phyloP scores from a whole-genome alignment of 2,888 invertebrate genomes.

The Vanessa cardui region DNA sequence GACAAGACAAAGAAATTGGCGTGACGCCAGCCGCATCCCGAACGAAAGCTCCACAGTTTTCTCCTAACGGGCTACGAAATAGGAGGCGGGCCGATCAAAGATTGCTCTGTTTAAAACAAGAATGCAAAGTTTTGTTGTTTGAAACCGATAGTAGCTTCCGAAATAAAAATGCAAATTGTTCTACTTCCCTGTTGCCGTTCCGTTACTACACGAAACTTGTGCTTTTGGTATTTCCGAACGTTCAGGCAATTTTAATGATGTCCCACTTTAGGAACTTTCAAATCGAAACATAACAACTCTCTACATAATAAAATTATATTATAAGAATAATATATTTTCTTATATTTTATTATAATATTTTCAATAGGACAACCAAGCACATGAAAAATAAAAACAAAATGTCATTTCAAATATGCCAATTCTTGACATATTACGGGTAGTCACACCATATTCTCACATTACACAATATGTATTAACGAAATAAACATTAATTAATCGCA shows the following conservation, averaged over 20 bases:
- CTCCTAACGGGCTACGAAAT: conserved; percentile 54
- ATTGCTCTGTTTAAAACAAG: conserved; percentile 68
- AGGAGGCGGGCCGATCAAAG: conserved; percentile 69
- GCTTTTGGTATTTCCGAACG: conserved; percentile 56
- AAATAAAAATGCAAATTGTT: conserved; percentile 75
- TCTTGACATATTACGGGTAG: too few relatives aligned
- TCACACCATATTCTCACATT: too few relatives aligned
- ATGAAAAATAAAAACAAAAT: too few relatives aligned
- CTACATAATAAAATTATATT: conserved; percentile 26
- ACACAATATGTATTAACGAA: too few relatives aligned
- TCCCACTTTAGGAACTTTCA: conserved; percentile 37
- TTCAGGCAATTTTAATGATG: conserved; percentile 42
- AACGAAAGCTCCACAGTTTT: conserved; percentile 43
- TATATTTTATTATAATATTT: too few relatives aligned
- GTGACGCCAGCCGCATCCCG: conserved; percentile 53
- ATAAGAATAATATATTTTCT: not conserved
- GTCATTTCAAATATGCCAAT: too few relatives aligned
- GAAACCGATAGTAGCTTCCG: conserved; percentile 62
- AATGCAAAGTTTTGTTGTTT: conserved; percentile 67
- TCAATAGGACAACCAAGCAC: too few relatives aligned
- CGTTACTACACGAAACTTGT: conserved; percentile 50
- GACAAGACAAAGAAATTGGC: conserved; percentile 77
- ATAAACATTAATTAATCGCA: too few relatives aligned
- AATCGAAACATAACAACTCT: conserved; percentile 26
- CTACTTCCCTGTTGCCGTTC: conserved; percentile 54